Evolutionary conservation across 2,888 invertebrate genomes (phyloP), one percentile per base, ranked within the genome.

Genomic region (Drosophila tanythrix): DNA sequence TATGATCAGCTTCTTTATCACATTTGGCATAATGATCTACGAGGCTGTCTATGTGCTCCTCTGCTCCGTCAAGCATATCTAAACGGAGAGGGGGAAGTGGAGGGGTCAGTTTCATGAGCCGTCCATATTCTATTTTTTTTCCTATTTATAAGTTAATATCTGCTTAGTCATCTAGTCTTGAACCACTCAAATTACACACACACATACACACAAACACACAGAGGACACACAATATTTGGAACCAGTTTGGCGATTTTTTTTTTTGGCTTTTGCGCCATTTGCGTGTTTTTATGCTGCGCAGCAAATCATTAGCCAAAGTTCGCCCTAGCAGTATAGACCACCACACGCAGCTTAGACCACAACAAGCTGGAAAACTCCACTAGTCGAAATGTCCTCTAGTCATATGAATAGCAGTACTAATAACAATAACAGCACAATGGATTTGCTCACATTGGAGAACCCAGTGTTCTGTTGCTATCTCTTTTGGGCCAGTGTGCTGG

Each of bases 21-120:
- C 94, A 6, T 92, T 93, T 60, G 40, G 73, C 13, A 92, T 94
- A 50, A 94, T 94, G 33, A 36, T 92, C 31, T 95, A 93, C 79
- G 94, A 95, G 94, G 93, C 93, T 1, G 64, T 93, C 68, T 90
- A 86, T 67, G 82, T 90, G 50, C 76, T 95, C 35, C 67, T 81
- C 52, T 77, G 75, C 63, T 78, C 78, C 21, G 51, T 85, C 13
- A 72, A 73, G 53, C 80, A 78, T 69, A 88, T 90, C 58, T 91
- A 81, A 48, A 58, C 15, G 56, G 21, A 10, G 35, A 0, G n/a
- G n/a, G 21, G 15, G 18, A 3, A 3, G 33, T 3, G n/a, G 35
- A 3, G 2, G 48, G 31, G 5, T 29, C 18, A 46, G 11, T 35
- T 78, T 64, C 53, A 76, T 46, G 66, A 56, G 52, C 31, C 51